These are phyloP conservation scores for Phrynocephalus forsythii DNA, from an alignment of 2,797 vertebrate genomes.

Conservation along the genomic window DNA sequence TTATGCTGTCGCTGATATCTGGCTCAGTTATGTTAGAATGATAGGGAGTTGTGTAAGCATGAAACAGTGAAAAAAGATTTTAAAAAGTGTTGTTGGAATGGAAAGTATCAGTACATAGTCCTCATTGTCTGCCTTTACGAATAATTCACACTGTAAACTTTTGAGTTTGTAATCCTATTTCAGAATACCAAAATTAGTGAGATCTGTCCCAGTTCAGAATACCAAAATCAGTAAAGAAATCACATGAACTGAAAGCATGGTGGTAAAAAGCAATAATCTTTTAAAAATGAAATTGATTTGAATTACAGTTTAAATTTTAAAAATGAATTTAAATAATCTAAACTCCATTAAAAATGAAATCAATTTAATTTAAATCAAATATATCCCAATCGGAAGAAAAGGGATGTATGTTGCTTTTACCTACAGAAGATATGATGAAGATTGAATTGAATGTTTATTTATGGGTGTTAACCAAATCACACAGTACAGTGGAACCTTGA, in stretches of 20 bases:
- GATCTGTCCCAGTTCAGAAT: not conserved
- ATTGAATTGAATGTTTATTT: too few species aligned
- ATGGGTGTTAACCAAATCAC: too few species aligned
- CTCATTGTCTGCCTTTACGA: not conserved
- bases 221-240: not conserved
- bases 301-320: too few species aligned
- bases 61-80: not conserved
- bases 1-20: not conserved
- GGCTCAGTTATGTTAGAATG: not conserved
- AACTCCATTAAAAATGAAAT: not conserved
- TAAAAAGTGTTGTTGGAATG: slow-evolving; percentile 7
- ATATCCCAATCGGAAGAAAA: not conserved
- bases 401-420: not conserved
- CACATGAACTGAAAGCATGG: not conserved
- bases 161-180: slow-evolving; percentile 5
- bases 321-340: too few species aligned
- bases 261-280: too few species aligned
- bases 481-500: too few species aligned
- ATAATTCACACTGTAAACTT: not conserved
- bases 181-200: not conserved
- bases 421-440: not conserved
- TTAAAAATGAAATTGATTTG: too few species aligned
- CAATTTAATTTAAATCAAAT: too few species aligned
- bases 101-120: slow-evolving; percentile 13
- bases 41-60: not conserved